Evolutionary conservation across 2,797 vertebrate species (phyloP), one percentile per base, ranked within the genome.

Genomic region (Eurystomus glaucurus): DNA sequence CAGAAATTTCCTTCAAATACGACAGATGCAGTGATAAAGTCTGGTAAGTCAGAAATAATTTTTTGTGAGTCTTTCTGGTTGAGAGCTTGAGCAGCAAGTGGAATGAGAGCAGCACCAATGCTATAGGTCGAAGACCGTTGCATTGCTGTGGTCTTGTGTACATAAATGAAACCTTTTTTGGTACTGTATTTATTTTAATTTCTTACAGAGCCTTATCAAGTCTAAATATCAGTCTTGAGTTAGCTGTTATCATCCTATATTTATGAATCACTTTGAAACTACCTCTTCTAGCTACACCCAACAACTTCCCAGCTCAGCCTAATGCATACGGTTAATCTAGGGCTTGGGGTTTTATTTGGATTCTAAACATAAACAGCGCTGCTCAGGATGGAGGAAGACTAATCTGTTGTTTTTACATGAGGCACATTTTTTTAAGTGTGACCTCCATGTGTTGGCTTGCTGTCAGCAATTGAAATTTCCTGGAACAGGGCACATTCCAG

Each of bases 1-100:
- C 97, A 96, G 90, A 98, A 96, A 35, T 97, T 98, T 77, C 94
- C 98, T 58, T 96, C 98, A 37, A 91, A 96, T 83, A 92, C 88
- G 94, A 98, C 98, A 16, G 94, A 96, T 87, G 89, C 96, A 43
- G 33, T 98, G n/a, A 97, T 98, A 84, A 97, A 97, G 69, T 98
- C 98, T 82, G 98, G 98, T 98, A 98, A 97, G 98, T 83, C 33
- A 77, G 60, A 87, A 90, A 41, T 72, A 3, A 39, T 45, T 89
- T 77, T 78, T 52, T 91, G 4, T 48, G 48, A 64, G 11, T 61
- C 25, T 70, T 60, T 77, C 58, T 86, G 26, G 6, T 60, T 95
- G 66, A 85, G 17, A 70, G 55, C 31, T 54, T 83, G 26, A 92
- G 20, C 31, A 65, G 35, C 1, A 4, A 79, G 33, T 81, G 41